Conservation (phyloP, 1,140 invertebrate species). For the Bombus pascuorum region DNA sequence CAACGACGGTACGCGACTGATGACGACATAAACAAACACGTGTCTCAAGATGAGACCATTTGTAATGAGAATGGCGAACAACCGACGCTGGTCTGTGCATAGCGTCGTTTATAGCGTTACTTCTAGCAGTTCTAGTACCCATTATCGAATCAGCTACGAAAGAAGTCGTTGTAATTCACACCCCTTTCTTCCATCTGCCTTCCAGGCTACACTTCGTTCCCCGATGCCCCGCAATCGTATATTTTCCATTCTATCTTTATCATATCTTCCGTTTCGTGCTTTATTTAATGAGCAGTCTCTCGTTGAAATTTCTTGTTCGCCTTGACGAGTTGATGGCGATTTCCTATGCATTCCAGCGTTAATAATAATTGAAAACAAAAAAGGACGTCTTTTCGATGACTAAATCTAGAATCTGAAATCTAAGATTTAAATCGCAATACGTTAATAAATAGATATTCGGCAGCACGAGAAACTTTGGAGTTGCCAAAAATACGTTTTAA, state of each 20-base stretch:
- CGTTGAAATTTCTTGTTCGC: background rate
- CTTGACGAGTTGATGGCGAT: background rate
- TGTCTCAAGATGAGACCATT: conserved; percentile 65
- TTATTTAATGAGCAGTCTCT: background rate
- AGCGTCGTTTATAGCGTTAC: conserved; percentile 51
- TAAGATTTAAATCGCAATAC: too few species aligned
- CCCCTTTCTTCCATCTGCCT: background rate
- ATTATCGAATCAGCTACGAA: conserved; percentile 45
- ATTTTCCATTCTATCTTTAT: background rate
- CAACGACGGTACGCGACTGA: conserved; percentile 53
- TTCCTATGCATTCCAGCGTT: background rate
- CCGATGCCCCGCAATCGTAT: background rate
- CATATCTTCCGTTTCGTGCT: background rate
- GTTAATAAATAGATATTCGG: too few species aligned
- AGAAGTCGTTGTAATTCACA: conserved; percentile 29
- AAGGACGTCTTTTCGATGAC: too few species aligned
- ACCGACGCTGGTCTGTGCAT: conserved; percentile 1
- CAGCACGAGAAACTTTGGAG: background rate
- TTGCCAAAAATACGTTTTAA: background rate
- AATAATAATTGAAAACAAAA: background rate
- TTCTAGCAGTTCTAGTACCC: conserved; percentile 43
- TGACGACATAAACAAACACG: conserved; percentile 66
- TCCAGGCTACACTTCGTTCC: background rate
- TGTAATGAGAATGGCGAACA: conserved; percentile 64
- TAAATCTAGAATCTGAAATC: background rate